Evolutionary conservation across 2,797 vertebrate genomes (phyloP).

Genomic region (Artibeus lituratus): DNA sequence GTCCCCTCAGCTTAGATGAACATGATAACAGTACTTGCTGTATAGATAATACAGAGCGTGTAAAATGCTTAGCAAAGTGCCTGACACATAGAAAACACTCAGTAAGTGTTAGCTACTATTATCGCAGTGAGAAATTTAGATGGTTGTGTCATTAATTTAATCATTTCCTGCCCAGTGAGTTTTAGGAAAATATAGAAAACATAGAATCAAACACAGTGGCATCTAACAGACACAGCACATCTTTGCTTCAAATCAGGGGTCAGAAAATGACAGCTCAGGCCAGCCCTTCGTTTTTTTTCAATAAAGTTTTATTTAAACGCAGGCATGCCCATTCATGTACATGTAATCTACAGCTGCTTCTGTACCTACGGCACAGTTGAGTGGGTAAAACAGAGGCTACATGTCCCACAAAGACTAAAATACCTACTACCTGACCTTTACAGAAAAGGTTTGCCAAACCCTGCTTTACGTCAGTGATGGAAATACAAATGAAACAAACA

Average conservation of each 20-base stretch:
- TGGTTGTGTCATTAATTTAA: neutral
- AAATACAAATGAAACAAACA: neutral
- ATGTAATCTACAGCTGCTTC: neutral
- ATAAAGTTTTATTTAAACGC: neutral
- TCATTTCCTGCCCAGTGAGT: constrained; percentile 37
- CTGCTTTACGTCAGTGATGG: neutral
- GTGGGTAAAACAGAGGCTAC: neutral
- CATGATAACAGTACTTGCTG: neutral
- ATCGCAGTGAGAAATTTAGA: constrained; percentile 31
- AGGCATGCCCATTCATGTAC: neutral
- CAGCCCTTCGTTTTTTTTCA: neutral
- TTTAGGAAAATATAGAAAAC: constrained; percentile 50
- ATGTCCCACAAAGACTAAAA: neutral
- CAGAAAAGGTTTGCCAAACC: neutral
- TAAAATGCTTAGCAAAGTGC: neutral
- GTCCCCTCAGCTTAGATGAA: neutral
- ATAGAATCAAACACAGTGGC: neutral
- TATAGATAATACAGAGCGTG: constrained; percentile 6
- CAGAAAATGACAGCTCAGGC: neutral
- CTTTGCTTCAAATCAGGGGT: neutral
- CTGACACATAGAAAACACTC: neutral
- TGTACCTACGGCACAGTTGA: neutral
- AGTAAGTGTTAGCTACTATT: neutral
- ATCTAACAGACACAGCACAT: neutral
- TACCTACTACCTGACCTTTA: neutral